These are phyloP conservation scores for Paratrypauchen microcephalus DNA, from an alignment of 2,797 vertebrate species.

Conservation along the genomic window DNA sequence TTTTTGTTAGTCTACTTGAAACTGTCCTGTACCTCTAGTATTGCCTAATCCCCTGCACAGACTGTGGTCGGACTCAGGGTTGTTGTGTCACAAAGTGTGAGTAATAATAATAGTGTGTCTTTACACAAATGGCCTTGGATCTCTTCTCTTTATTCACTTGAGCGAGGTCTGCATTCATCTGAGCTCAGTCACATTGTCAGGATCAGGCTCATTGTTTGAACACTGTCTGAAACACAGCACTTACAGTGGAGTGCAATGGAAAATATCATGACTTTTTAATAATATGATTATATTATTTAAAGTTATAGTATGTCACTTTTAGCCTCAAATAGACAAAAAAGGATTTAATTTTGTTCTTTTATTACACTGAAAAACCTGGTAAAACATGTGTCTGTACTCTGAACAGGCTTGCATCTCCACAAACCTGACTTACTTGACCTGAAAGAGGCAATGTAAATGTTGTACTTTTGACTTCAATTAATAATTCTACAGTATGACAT, in stretches of 20 bases:
- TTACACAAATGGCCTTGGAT: constrained; percentile 29
- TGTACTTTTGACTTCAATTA: too few species aligned
- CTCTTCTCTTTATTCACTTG: constrained; percentile 39
- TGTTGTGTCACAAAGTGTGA: constrained; percentile 18
- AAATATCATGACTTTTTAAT: background rate
- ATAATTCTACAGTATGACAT: too few species aligned
- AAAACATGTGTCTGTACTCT: too few species aligned
- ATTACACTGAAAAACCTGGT: too few species aligned
- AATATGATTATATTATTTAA: background rate
- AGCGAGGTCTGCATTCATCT: constrained; percentile 46
- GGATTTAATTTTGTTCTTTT: too few species aligned
- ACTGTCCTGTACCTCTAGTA: constrained; percentile 44
- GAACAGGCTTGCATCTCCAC: too few species aligned
- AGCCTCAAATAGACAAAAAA: too few species aligned
- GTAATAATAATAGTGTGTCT: constrained; percentile 22
- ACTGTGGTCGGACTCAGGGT: constrained; percentile 3
- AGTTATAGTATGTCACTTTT: background rate
- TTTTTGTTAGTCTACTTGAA: constrained; percentile 22
- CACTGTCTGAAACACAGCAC: background rate
- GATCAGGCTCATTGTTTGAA: constrained; percentile 51
- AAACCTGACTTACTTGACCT: too few species aligned
- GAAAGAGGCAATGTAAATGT: too few species aligned
- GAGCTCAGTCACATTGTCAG: constrained; percentile 42
- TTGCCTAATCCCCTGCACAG: constrained; percentile 26
- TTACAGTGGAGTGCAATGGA: background rate